Conservation (phyloP, 1,140 invertebrate genomes). For the Trachymyrmex cornetzi region DNA sequence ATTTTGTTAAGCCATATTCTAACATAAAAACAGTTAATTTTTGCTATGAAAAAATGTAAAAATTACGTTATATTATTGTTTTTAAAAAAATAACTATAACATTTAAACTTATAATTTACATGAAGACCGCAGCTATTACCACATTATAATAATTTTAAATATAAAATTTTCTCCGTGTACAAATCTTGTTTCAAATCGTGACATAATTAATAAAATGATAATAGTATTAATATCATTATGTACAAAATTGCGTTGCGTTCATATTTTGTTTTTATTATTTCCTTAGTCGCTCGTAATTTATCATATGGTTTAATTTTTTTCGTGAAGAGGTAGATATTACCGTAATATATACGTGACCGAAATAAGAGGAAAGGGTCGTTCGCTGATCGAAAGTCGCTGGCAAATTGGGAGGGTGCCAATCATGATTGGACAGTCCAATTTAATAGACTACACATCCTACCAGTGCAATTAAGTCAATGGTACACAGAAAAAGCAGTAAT, state of each 20-base stretch:
- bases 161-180: too few species aligned
- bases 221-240: not conserved
- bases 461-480: not conserved
- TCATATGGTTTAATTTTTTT: conserved; percentile 13
- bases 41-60: too few species aligned
- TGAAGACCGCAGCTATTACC: too few species aligned
- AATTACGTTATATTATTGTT: too few species aligned
- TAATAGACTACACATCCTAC: conserved; percentile 11
- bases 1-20: too few species aligned
- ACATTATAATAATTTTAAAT: too few species aligned
- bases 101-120: too few species aligned
- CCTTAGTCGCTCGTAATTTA: not conserved
- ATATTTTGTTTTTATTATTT: not conserved
- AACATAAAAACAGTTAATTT: too few species aligned
- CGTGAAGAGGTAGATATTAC: not conserved
- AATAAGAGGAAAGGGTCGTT: not conserved
- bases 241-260: not conserved
- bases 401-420: conserved; percentile 40
- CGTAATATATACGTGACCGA: not conserved
- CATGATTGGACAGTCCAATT: conserved; percentile 25
- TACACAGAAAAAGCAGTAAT: too few species aligned
- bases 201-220: not conserved
- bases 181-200: not conserved
- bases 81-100: too few species aligned
- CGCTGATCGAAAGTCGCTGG: conserved; percentile 9